Evolutionary conservation across 2,888 invertebrate species (phyloP).

Genomic region (Cosmia pyralina): DNA sequence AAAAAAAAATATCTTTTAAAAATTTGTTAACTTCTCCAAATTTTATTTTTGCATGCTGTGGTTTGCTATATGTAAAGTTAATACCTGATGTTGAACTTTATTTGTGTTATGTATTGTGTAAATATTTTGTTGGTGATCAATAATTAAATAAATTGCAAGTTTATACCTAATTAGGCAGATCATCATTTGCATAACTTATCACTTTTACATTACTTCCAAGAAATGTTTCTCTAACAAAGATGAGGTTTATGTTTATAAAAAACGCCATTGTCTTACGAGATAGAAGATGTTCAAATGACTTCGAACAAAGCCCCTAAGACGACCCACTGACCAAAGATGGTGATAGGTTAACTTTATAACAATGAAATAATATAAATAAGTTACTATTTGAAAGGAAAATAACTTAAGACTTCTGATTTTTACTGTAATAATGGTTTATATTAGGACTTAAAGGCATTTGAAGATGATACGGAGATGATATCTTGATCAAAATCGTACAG

Average conservation of each 20-base stretch:
- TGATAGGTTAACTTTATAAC: conserved; percentile 14
- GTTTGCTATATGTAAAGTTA: too few species aligned
- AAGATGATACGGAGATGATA: not conserved
- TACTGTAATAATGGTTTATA: accelerated
- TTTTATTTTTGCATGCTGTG: too few species aligned
- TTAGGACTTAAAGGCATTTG: not conserved
- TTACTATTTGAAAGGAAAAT: not conserved
- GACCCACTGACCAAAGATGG: too few species aligned
- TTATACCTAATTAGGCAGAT: not conserved
- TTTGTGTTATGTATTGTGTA: too few species aligned
- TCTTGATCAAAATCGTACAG: conserved; percentile 30
- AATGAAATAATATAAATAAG: conserved; percentile 1
- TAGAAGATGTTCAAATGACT: not conserved
- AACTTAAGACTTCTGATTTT: conserved; percentile 16
- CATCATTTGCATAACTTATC: not conserved
- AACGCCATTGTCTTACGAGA: not conserved
- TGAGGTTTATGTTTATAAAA: not conserved
- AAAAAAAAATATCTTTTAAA: too few species aligned
- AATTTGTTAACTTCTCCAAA: too few species aligned
- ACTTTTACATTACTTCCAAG: not conserved
- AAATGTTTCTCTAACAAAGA: not conserved
- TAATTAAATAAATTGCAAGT: not conserved
- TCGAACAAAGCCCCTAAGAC: too few species aligned
- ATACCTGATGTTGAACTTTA: too few species aligned
- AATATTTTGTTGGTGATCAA: too few species aligned